Evolutionary conservation across 2,797 vertebrate species (phyloP).

Genomic region (Argentina silus): DNA sequence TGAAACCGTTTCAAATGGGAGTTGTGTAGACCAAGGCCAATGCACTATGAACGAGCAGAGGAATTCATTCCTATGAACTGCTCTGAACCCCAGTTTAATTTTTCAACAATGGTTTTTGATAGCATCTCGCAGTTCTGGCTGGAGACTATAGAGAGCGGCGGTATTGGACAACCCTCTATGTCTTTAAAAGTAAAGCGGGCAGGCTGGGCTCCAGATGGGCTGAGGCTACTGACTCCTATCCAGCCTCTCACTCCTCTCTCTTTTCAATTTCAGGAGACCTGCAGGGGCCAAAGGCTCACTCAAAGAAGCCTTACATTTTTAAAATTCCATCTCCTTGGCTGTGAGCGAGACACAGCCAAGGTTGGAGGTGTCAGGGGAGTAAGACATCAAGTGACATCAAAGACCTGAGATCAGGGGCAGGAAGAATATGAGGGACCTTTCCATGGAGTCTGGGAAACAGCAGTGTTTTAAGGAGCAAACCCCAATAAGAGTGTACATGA

Average conservation of each 20-base stretch:
- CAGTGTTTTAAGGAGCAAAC: not conserved
- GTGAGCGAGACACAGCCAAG: slow-evolving; percentile 49
- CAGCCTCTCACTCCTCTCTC: slow-evolving; percentile 17
- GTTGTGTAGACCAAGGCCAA: slow-evolving; percentile 21
- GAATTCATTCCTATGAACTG: slow-evolving; percentile 59
- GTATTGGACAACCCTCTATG: not conserved
- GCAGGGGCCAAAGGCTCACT: slow-evolving; percentile 61
- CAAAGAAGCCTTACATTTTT: slow-evolving; percentile 71
- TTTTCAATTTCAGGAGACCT: slow-evolving; percentile 70
- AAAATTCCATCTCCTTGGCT: slow-evolving; percentile 73
- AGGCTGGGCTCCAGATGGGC: not conserved
- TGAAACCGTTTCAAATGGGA: slow-evolving; percentile 56
- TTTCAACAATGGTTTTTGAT: slow-evolving; percentile 48
- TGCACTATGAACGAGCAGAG: not conserved
- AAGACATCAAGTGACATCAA: slow-evolving; percentile 59
- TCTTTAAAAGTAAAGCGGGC: not conserved
- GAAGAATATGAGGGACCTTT: not conserved
- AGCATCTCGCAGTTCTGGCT: slow-evolving; percentile 38
- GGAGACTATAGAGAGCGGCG: slow-evolving; percentile 13
- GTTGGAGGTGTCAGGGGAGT: slow-evolving; percentile 58
- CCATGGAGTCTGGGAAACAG: not conserved
- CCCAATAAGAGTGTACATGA: not conserved
- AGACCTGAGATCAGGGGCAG: slow-evolving; percentile 20
- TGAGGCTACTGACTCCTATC: not conserved
- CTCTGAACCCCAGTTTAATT: slow-evolving; percentile 46